Evolutionary conservation across 1,140 invertebrate genomes (phyloP).

Genomic region (Drosophila serrata): DNA sequence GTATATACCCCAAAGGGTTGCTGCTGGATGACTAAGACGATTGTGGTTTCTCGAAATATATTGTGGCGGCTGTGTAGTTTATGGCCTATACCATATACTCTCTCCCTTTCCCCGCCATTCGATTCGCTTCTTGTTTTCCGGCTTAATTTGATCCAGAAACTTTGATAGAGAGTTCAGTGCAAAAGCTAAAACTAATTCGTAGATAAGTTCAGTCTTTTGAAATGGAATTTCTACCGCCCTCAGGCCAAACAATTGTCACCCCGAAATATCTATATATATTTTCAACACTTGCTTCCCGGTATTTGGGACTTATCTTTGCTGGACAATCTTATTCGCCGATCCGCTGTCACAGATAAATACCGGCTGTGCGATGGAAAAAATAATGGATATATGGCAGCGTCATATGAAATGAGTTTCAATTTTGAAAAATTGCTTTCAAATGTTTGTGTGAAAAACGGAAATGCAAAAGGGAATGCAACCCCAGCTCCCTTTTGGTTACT

Average conservation of each 20-base stretch:
- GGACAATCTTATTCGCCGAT: constrained; percentile 71
- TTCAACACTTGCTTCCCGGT: constrained; percentile 69
- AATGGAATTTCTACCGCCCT: constrained; percentile 14
- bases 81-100: constrained; percentile 6
- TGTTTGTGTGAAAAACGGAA: constrained; percentile 81
- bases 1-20: constrained; percentile 18
- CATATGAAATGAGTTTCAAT: constrained; percentile 78
- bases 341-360: constrained; percentile 71
- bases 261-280: constrained; percentile 27
- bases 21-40: constrained; percentile 37
- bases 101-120: not conserved
- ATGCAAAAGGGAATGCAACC: constrained; percentile 49
- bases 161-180: constrained; percentile 21
- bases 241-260: constrained; percentile 57
- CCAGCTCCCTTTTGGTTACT: not conserved
- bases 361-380: constrained; percentile 53
- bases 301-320: constrained; percentile 42
- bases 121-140: constrained; percentile 5
- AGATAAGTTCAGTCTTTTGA: constrained; percentile 28
- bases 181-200: constrained; percentile 62
- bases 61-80: constrained; percentile 33
- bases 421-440: constrained; percentile 80
- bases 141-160: constrained; percentile 32
- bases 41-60: constrained; percentile 22
- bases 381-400: constrained; percentile 58